Conservation (phyloP, 2,797 vertebrate species). For the Halcyon smyrnensis region DNA sequence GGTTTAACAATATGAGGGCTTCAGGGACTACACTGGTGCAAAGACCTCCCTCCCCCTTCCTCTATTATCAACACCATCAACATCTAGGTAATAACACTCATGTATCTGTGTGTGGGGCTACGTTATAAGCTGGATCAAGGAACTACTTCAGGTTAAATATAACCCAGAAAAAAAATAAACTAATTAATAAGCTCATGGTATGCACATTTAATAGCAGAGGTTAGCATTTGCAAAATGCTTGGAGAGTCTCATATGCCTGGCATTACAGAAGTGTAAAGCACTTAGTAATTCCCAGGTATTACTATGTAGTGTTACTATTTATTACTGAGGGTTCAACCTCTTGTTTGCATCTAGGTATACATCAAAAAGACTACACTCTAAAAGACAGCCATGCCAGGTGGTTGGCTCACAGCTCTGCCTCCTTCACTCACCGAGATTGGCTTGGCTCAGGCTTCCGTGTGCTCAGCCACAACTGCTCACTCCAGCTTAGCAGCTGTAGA, state of each 20-base stretch:
- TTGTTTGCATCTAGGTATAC: background rate
- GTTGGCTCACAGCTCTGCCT: constrained; percentile 19
- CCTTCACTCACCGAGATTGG: background rate
- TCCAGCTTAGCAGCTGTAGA: constrained; percentile 21
- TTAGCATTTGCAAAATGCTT: background rate
- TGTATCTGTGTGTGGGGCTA: background rate
- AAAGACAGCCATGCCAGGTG: background rate
- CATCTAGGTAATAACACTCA: background rate
- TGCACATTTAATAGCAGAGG: constrained; percentile 1
- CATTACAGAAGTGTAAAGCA: background rate
- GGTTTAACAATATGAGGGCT: background rate
- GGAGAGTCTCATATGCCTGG: background rate
- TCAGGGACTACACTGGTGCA: background rate
- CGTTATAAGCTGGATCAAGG: background rate
- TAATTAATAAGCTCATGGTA: background rate
- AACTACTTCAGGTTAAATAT: constrained; percentile 25
- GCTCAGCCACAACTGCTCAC: background rate
- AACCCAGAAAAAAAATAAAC: constrained; percentile 18
- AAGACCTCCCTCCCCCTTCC: background rate
- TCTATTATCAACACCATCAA: background rate
- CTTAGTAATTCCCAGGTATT: constrained; percentile 21
- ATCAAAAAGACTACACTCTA: background rate
- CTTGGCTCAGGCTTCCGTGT: background rate
- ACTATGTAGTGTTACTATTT: background rate
- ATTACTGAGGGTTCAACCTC: constrained; percentile 33